Evolutionary conservation across 1,140 invertebrate genomes (phyloP).

Genomic region (Aphis gossypii): DNA sequence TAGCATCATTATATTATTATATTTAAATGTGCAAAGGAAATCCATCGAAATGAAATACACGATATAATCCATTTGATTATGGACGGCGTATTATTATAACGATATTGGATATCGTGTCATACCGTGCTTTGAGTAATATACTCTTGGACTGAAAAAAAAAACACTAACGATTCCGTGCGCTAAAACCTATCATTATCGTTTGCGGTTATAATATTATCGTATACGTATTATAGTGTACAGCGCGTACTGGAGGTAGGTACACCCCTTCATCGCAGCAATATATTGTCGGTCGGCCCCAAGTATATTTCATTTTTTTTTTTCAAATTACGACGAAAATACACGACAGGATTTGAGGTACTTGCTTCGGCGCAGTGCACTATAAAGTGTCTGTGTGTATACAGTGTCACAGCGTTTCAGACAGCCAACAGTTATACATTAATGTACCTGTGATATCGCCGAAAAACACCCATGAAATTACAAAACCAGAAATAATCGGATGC

Average conservation of each 20-base stretch:
- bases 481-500: not conserved
- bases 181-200: slow-evolving; percentile 53
- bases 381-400: not conserved
- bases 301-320: not conserved
- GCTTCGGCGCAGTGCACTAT: not conserved
- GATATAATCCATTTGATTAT: slow-evolving; percentile 51
- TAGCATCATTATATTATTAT: not conserved
- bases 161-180: slow-evolving; percentile 49
- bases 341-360: not conserved
- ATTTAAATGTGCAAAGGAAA: slow-evolving; percentile 31
- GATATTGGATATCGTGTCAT: slow-evolving; percentile 49
- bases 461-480: not conserved
- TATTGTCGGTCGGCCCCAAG: not conserved
- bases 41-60: slow-evolving; percentile 46
- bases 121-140: slow-evolving; percentile 45
- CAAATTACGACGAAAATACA: not conserved
- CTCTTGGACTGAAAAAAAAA: slow-evolving; percentile 29
- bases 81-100: slow-evolving; percentile 36
- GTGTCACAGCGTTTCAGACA: not conserved
- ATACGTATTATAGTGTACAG: not conserved
- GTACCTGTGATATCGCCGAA: not conserved
- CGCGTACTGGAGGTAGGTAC: not conserved
- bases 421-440: not conserved
- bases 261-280: not conserved
- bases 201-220: slow-evolving; percentile 47